Percentiles rank a stretch among this genome's conserved stretches.
phyloP scores from a whole-genome alignment of 1,140 invertebrate species.

The Drosophila teissieri region DNA sequence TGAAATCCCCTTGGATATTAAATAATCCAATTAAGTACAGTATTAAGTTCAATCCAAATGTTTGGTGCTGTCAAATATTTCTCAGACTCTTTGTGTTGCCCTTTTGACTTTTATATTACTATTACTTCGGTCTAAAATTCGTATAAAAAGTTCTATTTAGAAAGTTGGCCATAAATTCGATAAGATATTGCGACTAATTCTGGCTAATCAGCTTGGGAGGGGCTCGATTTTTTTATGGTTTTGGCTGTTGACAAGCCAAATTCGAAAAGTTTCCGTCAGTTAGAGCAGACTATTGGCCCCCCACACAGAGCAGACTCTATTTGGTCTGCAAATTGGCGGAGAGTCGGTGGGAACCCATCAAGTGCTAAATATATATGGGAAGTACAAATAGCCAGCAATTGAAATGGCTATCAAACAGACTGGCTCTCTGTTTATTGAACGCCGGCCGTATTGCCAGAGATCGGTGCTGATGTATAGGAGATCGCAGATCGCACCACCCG shows the following conservation, averaged over 20 bases:
- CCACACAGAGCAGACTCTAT: slow-evolving; percentile 29
- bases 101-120: background rate
- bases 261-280: slow-evolving; percentile 40
- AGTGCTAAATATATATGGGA: slow-evolving; percentile 32
- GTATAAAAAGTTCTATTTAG: background rate
- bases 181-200: slow-evolving; percentile 45
- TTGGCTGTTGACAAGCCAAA: slow-evolving; percentile 16
- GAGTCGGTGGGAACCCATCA: slow-evolving; percentile 24
- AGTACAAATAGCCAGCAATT: slow-evolving; percentile 57
- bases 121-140: background rate
- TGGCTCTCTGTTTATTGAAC: slow-evolving; percentile 46
- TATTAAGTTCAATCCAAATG: too few relatives aligned
- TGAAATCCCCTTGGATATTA: background rate
- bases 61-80: too few relatives aligned
- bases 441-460: slow-evolving; percentile 21
- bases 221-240: slow-evolving; percentile 36
- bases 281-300: slow-evolving; percentile 2
- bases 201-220: slow-evolving; percentile 25
- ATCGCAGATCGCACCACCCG: slow-evolving; percentile 43
- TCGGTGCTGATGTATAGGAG: background rate
- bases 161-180: slow-evolving; percentile 31
- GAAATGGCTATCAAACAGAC: slow-evolving; percentile 48
- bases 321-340: slow-evolving; percentile 42
- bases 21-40: too few relatives aligned
- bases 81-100: background rate